Conservation (phyloP, 2,113 vertebrate species). For the Cryptotis parvus region DNA sequence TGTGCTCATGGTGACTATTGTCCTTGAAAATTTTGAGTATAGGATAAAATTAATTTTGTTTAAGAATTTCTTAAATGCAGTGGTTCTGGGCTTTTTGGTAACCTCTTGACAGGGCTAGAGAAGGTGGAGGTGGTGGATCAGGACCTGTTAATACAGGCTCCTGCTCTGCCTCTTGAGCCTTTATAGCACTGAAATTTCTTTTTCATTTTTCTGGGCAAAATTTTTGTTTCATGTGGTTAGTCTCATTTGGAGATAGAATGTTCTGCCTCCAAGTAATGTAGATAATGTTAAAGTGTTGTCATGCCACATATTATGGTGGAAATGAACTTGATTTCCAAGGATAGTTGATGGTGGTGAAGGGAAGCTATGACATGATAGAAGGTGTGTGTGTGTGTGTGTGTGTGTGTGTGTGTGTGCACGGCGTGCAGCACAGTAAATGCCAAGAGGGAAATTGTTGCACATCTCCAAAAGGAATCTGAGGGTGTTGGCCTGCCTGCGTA, state of each 20-base stretch:
- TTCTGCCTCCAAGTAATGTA: background rate
- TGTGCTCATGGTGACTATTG: background rate
- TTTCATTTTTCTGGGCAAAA: slow-evolving; percentile 36
- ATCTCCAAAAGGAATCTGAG: background rate
- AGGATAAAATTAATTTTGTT: slow-evolving; percentile 31
- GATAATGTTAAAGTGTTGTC: background rate
- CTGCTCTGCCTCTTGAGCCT: no score
- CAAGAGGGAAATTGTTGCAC: background rate
- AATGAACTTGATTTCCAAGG: background rate
- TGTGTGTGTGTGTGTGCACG: no score
- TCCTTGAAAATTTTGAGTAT: slow-evolving; percentile 21
- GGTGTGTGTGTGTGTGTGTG: background rate
- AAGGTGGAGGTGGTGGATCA: no score
- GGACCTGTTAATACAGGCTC: background rate
- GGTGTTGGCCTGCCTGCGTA: fast-evolving
- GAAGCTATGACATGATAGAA: background rate
- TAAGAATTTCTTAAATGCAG: background rate
- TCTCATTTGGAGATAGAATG: background rate
- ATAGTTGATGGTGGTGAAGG: background rate
- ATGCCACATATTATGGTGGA: no score
- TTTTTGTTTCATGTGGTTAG: slow-evolving; percentile 30
- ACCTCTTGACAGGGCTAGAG: no score
- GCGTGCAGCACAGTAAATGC: background rate
- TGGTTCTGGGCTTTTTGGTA: background rate
- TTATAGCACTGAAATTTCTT: background rate